Evolutionary conservation across 1,140 invertebrate genomes (phyloP).

Genomic region (Drosophila pseudoananassae): DNA sequence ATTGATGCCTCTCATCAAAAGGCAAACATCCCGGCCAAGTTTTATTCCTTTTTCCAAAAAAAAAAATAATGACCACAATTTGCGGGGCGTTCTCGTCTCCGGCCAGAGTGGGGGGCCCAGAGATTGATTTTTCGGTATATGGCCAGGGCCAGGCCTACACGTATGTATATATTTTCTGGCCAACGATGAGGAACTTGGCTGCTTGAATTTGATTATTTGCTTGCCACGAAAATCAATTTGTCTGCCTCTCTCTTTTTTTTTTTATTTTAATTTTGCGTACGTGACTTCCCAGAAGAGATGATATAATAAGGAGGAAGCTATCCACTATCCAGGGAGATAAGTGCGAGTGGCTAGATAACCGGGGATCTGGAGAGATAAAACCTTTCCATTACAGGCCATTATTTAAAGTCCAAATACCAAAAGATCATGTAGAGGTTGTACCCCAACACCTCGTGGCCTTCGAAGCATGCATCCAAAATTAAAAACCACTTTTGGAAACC

Average conservation of each 20-base stretch:
- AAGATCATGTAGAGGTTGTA: no score
- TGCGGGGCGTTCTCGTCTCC: constrained; percentile 57
- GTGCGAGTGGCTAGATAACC: no score
- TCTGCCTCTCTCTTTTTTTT: constrained; percentile 15
- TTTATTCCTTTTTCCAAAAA: constrained; percentile 48
- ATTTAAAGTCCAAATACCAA: no score
- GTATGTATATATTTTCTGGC: constrained; percentile 4
- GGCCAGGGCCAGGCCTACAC: neutral
- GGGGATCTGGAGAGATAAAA: neutral
- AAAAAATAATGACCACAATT: constrained; percentile 80
- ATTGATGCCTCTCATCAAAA: constrained; percentile 74
- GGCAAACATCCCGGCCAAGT: constrained; percentile 44
- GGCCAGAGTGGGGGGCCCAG: constrained; percentile 28
- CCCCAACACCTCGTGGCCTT: no score
- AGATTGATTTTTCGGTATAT: constrained; percentile 66
- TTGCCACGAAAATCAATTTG: constrained; percentile 75
- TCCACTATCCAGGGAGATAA: neutral
- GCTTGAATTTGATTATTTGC: constrained; percentile 74
- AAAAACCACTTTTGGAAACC: neutral
- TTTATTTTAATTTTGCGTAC: constrained; percentile 64
- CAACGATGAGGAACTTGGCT: constrained; percentile 35
- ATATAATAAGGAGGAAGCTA: constrained; percentile 24
- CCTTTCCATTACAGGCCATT: no score
- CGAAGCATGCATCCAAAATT: neutral
- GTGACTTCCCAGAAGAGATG: constrained; percentile 56